Base-by-base conservation (phyloP, 2,888 invertebrate species). In the Lepidochitona cinerea region DNA sequence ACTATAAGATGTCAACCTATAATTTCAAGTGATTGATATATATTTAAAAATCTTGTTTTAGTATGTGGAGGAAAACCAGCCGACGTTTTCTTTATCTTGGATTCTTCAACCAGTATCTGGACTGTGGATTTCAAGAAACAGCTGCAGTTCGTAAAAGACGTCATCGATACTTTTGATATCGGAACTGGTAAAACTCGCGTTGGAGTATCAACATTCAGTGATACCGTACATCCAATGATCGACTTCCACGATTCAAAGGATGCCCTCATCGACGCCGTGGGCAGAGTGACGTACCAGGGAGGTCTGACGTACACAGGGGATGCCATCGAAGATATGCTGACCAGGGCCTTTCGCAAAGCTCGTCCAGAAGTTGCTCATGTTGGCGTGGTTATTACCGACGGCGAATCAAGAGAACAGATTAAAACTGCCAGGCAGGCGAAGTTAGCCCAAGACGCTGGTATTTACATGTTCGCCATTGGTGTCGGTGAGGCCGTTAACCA, bases 371-470 rank as follows among this genome's bases (percentile, higher is more conserved):
- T 84, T 3, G 75, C 84, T 1, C 78, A 80, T 26, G 80, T 89
- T 49, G 85, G 81, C 33, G 77, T 89, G 7, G 82, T 89, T 37
- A 81, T 89, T 65, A 89, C 89, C 1, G 89, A 89, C 75, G 89
- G 88, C 2, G 75, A 80, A 35, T 88, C 88, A 0, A 80, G 84
- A 32, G 74, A 84, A 68, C 72, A 75, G 3, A 26, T 29, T 14
- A 72, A 70, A 49, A 87, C 87, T 6, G 76, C 73, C 14, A 35
- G 54, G 4, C 83, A 85, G 29, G 87, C 88, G 2, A 35, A 71
- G 18, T 49, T 70, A 32, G 83, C 82, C 0, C 80, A 81, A 36
- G 70, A 79, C 9, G 71, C 69, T 1, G 83, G 81, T n/a, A 83
- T 86, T 29, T 75, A 77, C 23, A 72, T 84, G 67, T 86, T 85